A percentile compares a stretch with the other conserved stretches of the same genome.
These are phyloP conservation scores for Chironomus riparius DNA, from an alignment of 2,888 invertebrate species.

Conservation along the genomic window DNA sequence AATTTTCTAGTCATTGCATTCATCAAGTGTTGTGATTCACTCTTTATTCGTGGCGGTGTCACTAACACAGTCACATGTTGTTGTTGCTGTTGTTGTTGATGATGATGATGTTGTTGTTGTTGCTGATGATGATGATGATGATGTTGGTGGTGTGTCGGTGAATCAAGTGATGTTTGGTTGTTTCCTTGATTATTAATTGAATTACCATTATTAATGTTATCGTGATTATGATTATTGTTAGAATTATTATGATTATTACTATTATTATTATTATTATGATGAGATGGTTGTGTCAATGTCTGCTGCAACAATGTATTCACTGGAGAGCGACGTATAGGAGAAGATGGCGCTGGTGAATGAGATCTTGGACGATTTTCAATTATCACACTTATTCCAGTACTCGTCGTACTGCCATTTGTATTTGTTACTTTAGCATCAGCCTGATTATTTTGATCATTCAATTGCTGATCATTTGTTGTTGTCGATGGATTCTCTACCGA, in stretches of 20 bases:
- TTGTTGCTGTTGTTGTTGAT: conserved; percentile 31
- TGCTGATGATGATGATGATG: conserved; percentile 30
- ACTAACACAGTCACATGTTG: conserved; percentile 45
- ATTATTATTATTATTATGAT: conserved; percentile 13
- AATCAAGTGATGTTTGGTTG: neutral
- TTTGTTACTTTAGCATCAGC: neutral
- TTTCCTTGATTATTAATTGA: too few relatives aligned
- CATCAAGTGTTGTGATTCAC: conserved; percentile 35
- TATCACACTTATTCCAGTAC: conserved; percentile 38
- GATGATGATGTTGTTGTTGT: neutral
- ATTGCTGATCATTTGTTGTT: neutral
- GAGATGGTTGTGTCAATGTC: conserved; percentile 32
- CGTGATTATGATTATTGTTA: too few relatives aligned
- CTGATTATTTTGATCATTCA: neutral
- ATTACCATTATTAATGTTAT: too few relatives aligned
- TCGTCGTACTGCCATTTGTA: conserved; percentile 28
- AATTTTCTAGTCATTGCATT: conserved; percentile 31
- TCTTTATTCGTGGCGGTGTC: conserved; percentile 45
- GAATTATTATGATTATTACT: conserved; percentile 29
- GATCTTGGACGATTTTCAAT: conserved; percentile 38
- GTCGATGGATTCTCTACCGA: conserved; percentile 8
- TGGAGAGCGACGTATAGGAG: conserved; percentile 39
- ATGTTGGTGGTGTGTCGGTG: conserved; percentile 33
- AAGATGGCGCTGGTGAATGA: conserved; percentile 36
- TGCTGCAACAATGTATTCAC: conserved; percentile 37